These are phyloP conservation scores for Ornithoptera alexandrae DNA, from an alignment of 2,888 invertebrate genomes.

Conservation along the genomic window DNA sequence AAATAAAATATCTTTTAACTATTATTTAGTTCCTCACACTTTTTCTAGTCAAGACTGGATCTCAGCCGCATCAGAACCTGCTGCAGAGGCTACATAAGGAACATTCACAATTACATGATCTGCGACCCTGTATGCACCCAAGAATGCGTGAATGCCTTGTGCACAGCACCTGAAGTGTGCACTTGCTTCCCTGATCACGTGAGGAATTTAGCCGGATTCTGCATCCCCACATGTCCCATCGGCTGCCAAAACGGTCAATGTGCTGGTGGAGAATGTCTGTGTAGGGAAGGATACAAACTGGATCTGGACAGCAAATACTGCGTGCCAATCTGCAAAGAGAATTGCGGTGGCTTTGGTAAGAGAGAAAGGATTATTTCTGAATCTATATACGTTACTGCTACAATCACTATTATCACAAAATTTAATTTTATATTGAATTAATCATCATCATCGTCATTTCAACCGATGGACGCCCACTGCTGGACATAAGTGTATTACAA, in stretches of 20 bases:
- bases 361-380: not conserved
- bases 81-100: constrained; percentile 85
- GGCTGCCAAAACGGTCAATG: constrained; percentile 85
- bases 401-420: too few species aligned
- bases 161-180: constrained; percentile 83
- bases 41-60: constrained; percentile 76
- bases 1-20: too few species aligned
- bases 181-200: constrained; percentile 82
- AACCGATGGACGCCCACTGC: too few species aligned
- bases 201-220: constrained; percentile 74
- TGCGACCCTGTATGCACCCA: constrained; percentile 82
- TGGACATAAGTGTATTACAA: too few species aligned
- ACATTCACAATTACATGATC: constrained; percentile 75
- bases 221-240: constrained; percentile 84
- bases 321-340: constrained; percentile 76
- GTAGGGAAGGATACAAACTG: constrained; percentile 79
- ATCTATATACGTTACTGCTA: too few species aligned
- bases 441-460: too few species aligned
- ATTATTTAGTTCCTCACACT: too few species aligned
- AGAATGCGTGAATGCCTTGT: constrained; percentile 82
- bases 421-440: too few species aligned
- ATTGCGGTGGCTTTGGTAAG: constrained; percentile 75
- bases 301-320: constrained; percentile 81
- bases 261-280: constrained; percentile 81
- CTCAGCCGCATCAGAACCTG: constrained; percentile 84